Evolutionary conservation across 2,113 vertebrate genomes (phyloP).

Genomic region (Onychostruthus taczanowskii): DNA sequence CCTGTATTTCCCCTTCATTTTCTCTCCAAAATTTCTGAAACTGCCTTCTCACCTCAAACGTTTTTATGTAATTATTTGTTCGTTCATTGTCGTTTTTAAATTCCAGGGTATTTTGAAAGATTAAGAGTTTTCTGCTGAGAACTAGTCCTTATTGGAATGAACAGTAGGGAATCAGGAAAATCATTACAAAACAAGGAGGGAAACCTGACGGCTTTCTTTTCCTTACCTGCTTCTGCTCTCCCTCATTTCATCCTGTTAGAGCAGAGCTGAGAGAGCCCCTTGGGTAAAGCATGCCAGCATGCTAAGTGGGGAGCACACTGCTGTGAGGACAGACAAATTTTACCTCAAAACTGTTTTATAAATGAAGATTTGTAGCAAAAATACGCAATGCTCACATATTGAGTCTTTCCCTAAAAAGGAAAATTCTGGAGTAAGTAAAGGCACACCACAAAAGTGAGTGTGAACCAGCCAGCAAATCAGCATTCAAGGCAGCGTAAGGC

Average conservation of each 20-base stretch:
- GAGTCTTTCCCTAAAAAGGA: neutral
- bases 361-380: neutral
- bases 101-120: neutral
- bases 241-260: neutral
- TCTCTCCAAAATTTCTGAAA: neutral
- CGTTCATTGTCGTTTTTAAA: neutral
- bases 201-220: neutral
- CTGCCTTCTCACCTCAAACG: neutral
- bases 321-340: neutral
- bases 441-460: rapidly evolving
- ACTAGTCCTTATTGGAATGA: neutral
- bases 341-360: neutral
- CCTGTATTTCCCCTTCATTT: neutral
- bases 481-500: neutral
- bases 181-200: neutral
- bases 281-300: neutral
- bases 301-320: neutral
- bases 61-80: neutral
- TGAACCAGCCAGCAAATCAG: neutral
- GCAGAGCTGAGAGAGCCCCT: neutral
- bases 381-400: rapidly evolving
- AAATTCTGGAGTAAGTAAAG: neutral
- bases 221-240: neutral
- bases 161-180: neutral
- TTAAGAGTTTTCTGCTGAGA: neutral